Base-by-base conservation (phyloP, 35 echinoderm and acorn worm genomes). In the Chiridota heheva region DNA sequence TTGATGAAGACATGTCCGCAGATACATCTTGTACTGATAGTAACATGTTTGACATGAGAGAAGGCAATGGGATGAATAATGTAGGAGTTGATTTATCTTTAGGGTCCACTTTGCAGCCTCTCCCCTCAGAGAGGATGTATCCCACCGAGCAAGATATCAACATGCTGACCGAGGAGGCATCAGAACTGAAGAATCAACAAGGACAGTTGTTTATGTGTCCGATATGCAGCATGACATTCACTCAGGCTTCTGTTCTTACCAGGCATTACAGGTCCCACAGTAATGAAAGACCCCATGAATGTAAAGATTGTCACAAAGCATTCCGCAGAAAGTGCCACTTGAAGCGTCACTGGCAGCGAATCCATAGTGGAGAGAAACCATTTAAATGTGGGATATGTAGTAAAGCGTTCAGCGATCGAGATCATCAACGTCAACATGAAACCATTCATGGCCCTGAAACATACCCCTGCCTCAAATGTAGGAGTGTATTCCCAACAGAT, bases 301-400 rank as follows among this genome's bases (percentile, higher is more conserved):
- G 92, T 76, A 85, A 84, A 22, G 92, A 96, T 44, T 96, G 92
- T 60, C 92, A 90, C 36, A 84, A 90, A 29, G 92, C 92, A 29
- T 96, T 96, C 47, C 82, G 92, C 32, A 67, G 92, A 16, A 96
- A 96, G 70, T 96, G 92, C 83, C 92, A 96, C 56, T 47, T 96
- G n/a, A 96, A 96, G 72, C 86, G 92, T 7, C 92, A 96, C 56
- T 96, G 92, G 92, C 92, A 96, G 71, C 75, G 92, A 7, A 96
- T 96, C 42, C 92, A 96, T 79, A 96, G 92, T 40, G 92, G 92
- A 24, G 92, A 96, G 75, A 96, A 96, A 51, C 92, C 92, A 29
- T 96, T 96, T 66, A 96, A 96, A 59, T 96, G 92, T 66, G 92
- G 86, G n/a, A 90, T 96, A 47, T 96, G 92, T 75, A 82, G 87